phyloP scores from a whole-genome alignment of 1,140 invertebrate species.

The Myzus persicae region DNA sequence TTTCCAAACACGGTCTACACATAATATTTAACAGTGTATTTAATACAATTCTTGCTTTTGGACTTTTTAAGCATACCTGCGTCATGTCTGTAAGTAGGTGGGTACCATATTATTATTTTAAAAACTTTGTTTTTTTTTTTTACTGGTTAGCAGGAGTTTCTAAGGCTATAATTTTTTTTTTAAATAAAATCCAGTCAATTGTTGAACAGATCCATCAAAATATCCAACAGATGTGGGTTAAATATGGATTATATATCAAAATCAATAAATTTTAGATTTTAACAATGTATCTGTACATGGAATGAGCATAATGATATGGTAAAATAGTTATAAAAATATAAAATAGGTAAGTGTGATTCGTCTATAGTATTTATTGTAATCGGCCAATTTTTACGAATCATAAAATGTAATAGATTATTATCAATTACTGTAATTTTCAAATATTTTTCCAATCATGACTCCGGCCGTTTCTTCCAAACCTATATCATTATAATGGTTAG shows the following conservation, averaged over 20 bases:
- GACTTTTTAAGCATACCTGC: too few relatives aligned
- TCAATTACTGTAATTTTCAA: not conserved
- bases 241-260: not conserved
- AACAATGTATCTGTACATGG: not conserved
- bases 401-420: not conserved
- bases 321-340: too few relatives aligned
- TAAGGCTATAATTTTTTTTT: not conserved
- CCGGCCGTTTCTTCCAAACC: not conserved
- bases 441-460: not conserved
- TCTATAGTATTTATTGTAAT: too few relatives aligned
- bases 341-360: too few relatives aligned
- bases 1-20: not conserved
- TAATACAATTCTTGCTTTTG: not conserved
- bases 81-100: accelerated
- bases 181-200: too few relatives aligned
- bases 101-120: too few relatives aligned
- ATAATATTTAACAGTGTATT: not conserved
- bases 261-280: not conserved
- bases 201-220: too few relatives aligned
- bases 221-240: not conserved
- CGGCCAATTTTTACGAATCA: too few relatives aligned
- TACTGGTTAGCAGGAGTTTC: not conserved
- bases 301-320: not conserved
- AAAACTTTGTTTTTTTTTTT: too few relatives aligned
- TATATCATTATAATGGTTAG: not conserved